Base-by-base conservation (phyloP, 2,797 vertebrate genomes). In the Sebastolobus alascanus region DNA sequence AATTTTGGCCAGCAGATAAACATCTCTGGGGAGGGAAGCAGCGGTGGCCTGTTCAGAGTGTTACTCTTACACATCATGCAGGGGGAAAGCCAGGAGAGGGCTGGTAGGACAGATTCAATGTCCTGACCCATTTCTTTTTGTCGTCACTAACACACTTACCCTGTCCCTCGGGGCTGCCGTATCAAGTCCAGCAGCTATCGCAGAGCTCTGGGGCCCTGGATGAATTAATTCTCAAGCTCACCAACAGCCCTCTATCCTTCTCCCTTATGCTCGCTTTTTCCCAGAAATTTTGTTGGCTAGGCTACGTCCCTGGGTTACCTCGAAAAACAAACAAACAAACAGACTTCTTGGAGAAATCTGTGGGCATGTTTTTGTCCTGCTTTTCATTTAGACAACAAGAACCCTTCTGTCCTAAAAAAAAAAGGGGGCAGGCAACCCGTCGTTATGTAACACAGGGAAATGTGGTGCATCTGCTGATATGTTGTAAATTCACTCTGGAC, bases 401-500 rank as follows among this genome's bases (percentile, higher is more conserved):
- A 86, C 29, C 77, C 87, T 83, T 95, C 90, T 95, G 94, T 95
- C 85, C 75, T 82, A 22, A 85, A 93, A 89, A 83, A 38, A 93
- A 89, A 83, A 10, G 83, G 82, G 91, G 90, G 83, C 82, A 88
- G 79, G 83, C 88, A 77, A 88, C 74, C 79, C 68, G 54, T 77
- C 63, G 73, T 96, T 96, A 93, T 89, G 81, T 77, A 95, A 96
- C 87, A 89, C 52, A 84, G 73, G 86, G 87, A 93, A 93, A 94
- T 92, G 92, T 87, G 92, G 94, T 90, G 92, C 86, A 91, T 93
- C 94, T 93, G 88, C 92, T 94, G 94, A 95, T 94, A 88, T 85
- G 90, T 76, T 91, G 89, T 85, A 87, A 91, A 93, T 91, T 91
- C 88, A 71, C 85, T 85, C 61, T 54, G 78, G 70, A 88, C 81